Conservation (phyloP, 2,888 invertebrate species). For the Malthinus seriepunctatus region DNA sequence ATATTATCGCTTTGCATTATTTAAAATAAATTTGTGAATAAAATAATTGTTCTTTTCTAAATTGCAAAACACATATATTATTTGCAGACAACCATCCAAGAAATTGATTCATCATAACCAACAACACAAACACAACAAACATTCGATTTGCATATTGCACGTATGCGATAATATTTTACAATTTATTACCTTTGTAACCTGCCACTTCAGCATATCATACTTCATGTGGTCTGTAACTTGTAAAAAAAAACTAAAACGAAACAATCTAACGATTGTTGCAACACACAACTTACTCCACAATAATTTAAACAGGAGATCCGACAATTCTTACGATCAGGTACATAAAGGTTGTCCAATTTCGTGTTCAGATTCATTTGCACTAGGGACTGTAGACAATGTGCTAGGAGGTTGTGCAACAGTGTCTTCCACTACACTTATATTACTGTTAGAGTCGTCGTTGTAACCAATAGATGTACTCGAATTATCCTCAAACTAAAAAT, state of each 20-base stretch:
- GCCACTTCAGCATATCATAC: background rate
- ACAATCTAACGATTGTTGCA: constrained; percentile 5
- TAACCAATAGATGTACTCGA: constrained; percentile 54
- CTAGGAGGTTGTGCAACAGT: constrained; percentile 2
- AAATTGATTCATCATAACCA: constrained; percentile 1
- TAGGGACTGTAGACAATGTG: constrained; percentile 32
- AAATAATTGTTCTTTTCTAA: background rate
- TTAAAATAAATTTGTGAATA: background rate
- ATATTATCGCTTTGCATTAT: too few species aligned
- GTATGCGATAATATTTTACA: constrained; percentile 54
- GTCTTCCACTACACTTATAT: constrained; percentile 47
- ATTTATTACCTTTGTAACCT: constrained; percentile 21
- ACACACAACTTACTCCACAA: too few species aligned
- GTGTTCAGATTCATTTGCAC: constrained; percentile 19
- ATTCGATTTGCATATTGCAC: constrained; percentile 37
- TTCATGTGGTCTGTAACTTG: background rate
- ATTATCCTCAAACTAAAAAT: constrained; percentile 53
- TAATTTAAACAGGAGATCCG: too few species aligned
- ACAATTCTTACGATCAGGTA: constrained; percentile 43
- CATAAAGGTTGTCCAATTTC: constrained; percentile 42
- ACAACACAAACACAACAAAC: background rate
- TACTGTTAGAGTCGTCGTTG: constrained; percentile 56
- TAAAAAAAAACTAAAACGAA: constrained; percentile 25
- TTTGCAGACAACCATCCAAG: background rate
- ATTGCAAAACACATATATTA: background rate